Base-by-base conservation (phyloP, 2,797 vertebrate genomes). In the Rhinella marina region DNA sequence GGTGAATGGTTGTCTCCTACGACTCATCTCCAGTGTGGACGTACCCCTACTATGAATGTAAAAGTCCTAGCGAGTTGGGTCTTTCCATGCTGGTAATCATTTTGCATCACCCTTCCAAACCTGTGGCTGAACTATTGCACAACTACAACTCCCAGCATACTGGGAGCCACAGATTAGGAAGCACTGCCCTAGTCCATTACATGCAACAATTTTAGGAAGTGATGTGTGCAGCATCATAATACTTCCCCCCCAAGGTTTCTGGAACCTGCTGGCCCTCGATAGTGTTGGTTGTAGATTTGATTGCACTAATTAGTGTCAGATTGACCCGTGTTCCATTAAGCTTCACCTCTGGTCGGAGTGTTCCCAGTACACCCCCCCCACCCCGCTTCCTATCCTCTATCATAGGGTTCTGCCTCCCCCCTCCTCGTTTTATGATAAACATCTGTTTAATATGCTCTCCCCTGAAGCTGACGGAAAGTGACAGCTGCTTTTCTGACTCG, bases 381-480 rank as follows among this genome's bases (percentile, higher is more conserved):
- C 23, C 77, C 25, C 21, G 27, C 48, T 64, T 76, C 83, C 88
- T 25, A 75, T 41, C 5, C 82, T 59, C 75, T 68, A 70, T 89
- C 52, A n/a, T 59, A 6, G 57, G 3, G 16, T 79, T 17, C 8
- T 11, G 41, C 77, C 73, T 64, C 61, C 23, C 80, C 61, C 59
- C 59, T 54, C 72, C 56, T 17, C 23, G 48, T 64, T 86, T 86
- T 86, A 89, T 87, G 88, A 89, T 89, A 86, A 89, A 89, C 88
- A 89, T 86, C 85, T 89, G 88, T 87, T 86, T 89, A 89, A 89
- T 87, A 89, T 75, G 81, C 75, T 84, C 73, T 84, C 70, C 84
- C 84, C 88, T 57, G 14, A 80, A 89, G 85, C 88, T 89, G 88
- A 87, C 62, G 81, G 85, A 84, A 84, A 87, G 75, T 89, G 88